Conservation (phyloP, 2,113 vertebrate genomes). For the Pseudopipra pipra region DNA sequence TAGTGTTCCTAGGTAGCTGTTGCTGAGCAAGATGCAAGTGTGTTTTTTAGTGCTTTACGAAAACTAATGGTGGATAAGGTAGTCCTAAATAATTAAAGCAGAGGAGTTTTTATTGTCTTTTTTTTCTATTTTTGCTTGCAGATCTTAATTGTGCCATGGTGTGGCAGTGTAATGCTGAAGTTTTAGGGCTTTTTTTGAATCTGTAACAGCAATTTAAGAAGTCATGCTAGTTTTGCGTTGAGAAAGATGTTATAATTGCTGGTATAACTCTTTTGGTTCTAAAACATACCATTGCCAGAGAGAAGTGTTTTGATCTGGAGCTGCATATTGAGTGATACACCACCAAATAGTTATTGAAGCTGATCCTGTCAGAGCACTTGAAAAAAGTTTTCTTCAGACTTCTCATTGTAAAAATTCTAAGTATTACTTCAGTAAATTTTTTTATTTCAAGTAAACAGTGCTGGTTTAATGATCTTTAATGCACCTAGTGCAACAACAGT, state of each 20-base stretch:
- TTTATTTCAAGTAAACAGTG: neutral
- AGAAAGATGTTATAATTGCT: neutral
- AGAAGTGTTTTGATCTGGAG: neutral
- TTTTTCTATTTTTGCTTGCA: conserved; percentile 37
- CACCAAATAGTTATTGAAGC: neutral
- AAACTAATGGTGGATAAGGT: neutral
- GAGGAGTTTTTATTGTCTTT: neutral
- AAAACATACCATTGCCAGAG: neutral
- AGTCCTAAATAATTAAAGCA: neutral
- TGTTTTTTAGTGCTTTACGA: neutral
- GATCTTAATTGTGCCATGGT: conserved; percentile 55
- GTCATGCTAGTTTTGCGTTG: neutral
- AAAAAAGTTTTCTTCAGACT: neutral
- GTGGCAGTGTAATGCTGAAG: conserved; percentile 63
- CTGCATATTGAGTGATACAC: neutral
- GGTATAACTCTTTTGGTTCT: neutral
- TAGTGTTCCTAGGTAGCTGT: neutral
- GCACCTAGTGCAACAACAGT: neutral
- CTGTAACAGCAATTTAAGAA: neutral
- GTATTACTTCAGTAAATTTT: neutral
- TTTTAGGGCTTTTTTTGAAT: neutral
- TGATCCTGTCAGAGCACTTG: neutral
- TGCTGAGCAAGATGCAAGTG: neutral
- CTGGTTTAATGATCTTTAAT: neutral
- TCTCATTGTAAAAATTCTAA: neutral